Conservation (phyloP, 2,888 invertebrate species). For the Sycophila texana region DNA sequence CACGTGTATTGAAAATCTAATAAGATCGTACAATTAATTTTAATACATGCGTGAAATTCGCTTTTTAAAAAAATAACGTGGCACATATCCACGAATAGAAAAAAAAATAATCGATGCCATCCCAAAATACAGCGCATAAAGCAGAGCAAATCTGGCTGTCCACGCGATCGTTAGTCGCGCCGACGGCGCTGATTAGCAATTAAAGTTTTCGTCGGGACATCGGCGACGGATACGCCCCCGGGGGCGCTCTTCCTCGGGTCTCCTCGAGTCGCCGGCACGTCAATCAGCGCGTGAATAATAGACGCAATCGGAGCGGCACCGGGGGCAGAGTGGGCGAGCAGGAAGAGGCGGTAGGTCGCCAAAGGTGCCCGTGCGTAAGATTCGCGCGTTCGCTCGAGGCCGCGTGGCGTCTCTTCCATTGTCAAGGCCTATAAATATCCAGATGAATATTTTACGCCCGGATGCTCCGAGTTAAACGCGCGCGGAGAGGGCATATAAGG, state of each 20-base stretch:
- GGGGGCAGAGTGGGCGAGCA: not conserved
- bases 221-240: no score
- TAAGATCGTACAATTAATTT: no score
- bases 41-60: no score
- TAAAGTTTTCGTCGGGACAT: slow-evolving; percentile 31
- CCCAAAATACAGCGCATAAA: no score
- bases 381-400: not conserved
- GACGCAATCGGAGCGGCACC: slow-evolving; percentile 46
- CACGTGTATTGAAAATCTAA: no score
- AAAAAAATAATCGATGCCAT: no score
- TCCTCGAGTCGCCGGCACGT: not conserved
- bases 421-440: slow-evolving; percentile 47
- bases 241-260: not conserved
- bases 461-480: not conserved
- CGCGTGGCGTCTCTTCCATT: slow-evolving; percentile 13
- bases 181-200: slow-evolving; percentile 39
- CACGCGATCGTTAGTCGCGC: not conserved
- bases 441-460: slow-evolving; percentile 41
- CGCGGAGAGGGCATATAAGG: slow-evolving; percentile 11
- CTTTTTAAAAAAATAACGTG: no score
- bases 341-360: not conserved
- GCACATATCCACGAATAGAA: not conserved
- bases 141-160: not conserved
- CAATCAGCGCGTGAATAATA: slow-evolving; percentile 48
- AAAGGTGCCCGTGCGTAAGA: not conserved